Base-by-base conservation (phyloP, 2,888 invertebrate genomes). In the Troides oblongomaculatus region DNA sequence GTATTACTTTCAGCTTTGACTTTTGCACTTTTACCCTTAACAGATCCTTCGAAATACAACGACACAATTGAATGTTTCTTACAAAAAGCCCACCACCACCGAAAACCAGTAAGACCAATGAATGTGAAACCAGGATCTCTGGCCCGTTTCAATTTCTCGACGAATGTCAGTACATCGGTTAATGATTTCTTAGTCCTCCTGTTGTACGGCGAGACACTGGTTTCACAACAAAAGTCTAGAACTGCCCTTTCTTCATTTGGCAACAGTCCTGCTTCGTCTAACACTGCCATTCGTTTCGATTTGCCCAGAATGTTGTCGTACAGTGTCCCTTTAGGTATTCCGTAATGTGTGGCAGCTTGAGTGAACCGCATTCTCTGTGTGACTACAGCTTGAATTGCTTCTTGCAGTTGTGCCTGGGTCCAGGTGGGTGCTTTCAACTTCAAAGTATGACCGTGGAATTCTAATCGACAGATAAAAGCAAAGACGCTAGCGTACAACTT, bases 71-170 rank as follows among this genome's bases (percentile, higher is more conserved):
- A 95, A 87, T 96, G 95, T 80, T 96, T 96, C 86, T 96, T 96
- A 87, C 96, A 96, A 79, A 96, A 96, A 0, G 96, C 96, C 96
- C 96, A 96, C 96, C 96, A 96, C 96, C 96, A 96, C 18, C 95
- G 88, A 78, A 95, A 96, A 0, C 96, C 96, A 30, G 94, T 94
- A n/a, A 95, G 89, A n/a, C 95, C 95, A 69, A 94, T 93, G 78
- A 96, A 95, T 72, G 93, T 86, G 81, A 96, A 96, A 73, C 90
- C 93, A 3, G 95, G 95, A 71, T 95, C 95, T 72, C 94, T 89
- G 56, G 66, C 76, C 58, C 79, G 89, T 76, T 93, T 89, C 70
- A 96, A 81, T 76, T 94, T 94, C 79, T 95, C 94, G n/a, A 96
- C 95, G 78, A 93, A 96, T 63, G 90, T 88, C 59, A 96, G 81